Evolutionary conservation across 2,113 vertebrate species (phyloP), one percentile per base, ranked within the genome.

Genomic region (Mystacornis crossleyi): DNA sequence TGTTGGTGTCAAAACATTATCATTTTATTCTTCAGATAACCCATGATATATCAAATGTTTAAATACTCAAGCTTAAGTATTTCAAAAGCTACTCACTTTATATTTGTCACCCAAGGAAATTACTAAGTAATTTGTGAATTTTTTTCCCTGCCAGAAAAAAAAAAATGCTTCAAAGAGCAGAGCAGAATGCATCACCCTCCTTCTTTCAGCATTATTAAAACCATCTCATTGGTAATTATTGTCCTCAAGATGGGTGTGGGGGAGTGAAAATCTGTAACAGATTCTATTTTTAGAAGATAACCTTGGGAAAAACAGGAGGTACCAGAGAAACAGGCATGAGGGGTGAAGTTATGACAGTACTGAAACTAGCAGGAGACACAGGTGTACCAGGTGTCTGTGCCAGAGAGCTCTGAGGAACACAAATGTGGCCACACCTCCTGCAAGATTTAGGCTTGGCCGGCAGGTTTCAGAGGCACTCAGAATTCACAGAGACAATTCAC

Each of bases 271-370:
- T 81, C 71, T 96, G 85, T 51, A 95, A 74, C 36, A 90, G 80
- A 69, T 84, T 94, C 92, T 96, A 96, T 96, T 95, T 94, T 95
- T 96, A 96, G 92, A 86, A 83, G 69, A 86, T 86, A 95, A 95
- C 82, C 85, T 88, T 74, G 43, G 90, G 96, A 94, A 90, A 96
- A 97, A 94, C 95, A 95, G 92, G 95, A 94, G 96, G 69, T 94
- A 96, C 96, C 73, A 94, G 96, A 92, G 92, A 93, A 96, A 95
- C 96, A 97, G 80, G 93, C 90, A 84, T 17, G 80, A 93, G 90
- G 64, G 55, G 86, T 86, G 43, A 93, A 95, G 82, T 88, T 90
- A 87, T 96, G 93, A 97, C 93, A 95, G 82, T 53, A 51, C 75
- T 93, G 95, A 92, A 90, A 92, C 55, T 40, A 86, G 74, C 79